Percentiles rank a stretch among this genome's conserved stretches.
phyloP scores from a whole-genome alignment of 2,888 invertebrate species.

The Blomia tropicalis region DNA sequence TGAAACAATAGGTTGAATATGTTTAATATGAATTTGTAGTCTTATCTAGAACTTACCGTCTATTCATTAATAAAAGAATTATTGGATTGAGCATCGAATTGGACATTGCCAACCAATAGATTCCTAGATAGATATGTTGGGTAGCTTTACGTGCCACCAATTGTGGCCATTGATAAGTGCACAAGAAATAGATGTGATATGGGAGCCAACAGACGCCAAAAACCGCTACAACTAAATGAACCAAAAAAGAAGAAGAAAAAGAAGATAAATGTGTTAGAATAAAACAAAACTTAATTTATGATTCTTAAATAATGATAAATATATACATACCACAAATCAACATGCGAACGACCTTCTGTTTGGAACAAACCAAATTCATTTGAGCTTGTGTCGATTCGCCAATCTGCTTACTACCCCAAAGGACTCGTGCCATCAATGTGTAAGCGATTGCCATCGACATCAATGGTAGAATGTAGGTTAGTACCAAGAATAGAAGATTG shows the following conservation, averaged over 20 bases:
- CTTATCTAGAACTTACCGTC: not conserved
- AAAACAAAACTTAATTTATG: too few species aligned
- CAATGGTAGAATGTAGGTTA: slow-evolving; percentile 74
- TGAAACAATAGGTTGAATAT: not conserved
- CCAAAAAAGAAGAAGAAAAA: not conserved
- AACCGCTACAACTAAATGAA: slow-evolving; percentile 65
- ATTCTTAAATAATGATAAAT: too few species aligned
- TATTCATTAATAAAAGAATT: slow-evolving; percentile 7
- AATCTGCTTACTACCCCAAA: slow-evolving; percentile 71
- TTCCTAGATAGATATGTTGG: slow-evolving; percentile 3
- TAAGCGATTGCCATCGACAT: slow-evolving; percentile 63
- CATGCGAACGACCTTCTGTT: slow-evolving; percentile 43
- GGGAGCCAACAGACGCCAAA: slow-evolving; percentile 92
- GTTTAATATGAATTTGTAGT: not conserved
- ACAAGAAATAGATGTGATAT: slow-evolving; percentile 77
- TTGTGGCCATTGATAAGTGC: slow-evolving; percentile 44
- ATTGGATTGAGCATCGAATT: slow-evolving; percentile 17
- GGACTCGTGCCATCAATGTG: slow-evolving; percentile 57
- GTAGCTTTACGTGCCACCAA: not conserved
- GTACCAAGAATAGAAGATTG: slow-evolving; percentile 59
- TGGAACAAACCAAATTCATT: slow-evolving; percentile 62
- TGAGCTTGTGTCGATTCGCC: slow-evolving; percentile 72
- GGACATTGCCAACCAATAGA: slow-evolving; percentile 11
- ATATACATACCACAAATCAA: slow-evolving; percentile 21
- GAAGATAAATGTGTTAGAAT: not conserved